Evolutionary conservation across 2,797 vertebrate genomes (phyloP).

Genomic region (Vespertilio murinus): DNA sequence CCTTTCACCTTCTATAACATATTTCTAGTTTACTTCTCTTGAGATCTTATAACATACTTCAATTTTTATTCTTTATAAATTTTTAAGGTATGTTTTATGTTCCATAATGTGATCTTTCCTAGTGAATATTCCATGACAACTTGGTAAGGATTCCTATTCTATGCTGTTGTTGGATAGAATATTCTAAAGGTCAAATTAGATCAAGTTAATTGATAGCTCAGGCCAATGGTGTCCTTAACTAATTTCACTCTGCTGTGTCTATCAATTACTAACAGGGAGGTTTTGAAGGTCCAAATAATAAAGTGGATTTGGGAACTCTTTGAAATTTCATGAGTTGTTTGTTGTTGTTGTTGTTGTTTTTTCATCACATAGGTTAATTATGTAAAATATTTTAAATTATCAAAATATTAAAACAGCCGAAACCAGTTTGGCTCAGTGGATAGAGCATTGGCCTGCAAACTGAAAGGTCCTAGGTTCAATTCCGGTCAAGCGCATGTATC

Average conservation of each 20-base stretch:
- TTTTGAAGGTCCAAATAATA: not conserved
- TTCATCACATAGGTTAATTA: not conserved
- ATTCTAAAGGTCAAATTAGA: not conserved
- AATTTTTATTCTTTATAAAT: not conserved
- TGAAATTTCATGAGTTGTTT: not conserved
- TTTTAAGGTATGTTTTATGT: not conserved
- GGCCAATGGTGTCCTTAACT: not conserved
- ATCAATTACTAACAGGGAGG: not conserved
- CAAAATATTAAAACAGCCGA: not conserved
- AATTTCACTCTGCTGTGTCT: not conserved
- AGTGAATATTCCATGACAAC: not conserved
- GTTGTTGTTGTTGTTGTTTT: not conserved
- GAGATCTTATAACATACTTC: not conserved
- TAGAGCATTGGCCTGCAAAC: no score
- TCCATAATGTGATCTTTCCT: not conserved
- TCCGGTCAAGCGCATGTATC: no score
- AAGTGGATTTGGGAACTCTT: not conserved
- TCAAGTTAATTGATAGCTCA: not conserved
- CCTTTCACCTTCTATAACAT: not conserved
- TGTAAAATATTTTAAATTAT: constrained; percentile 17
- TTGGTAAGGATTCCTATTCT: not conserved
- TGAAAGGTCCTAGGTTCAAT: no score
- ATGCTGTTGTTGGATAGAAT: not conserved
- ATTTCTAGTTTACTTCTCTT: constrained; percentile 26
- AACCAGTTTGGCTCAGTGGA: no score